Percentiles rank a stretch among this genome's conserved stretches.
These are phyloP conservation scores for Callopanchax toddi DNA, from an alignment of 2,113 vertebrate species.

Conservation along the genomic window DNA sequence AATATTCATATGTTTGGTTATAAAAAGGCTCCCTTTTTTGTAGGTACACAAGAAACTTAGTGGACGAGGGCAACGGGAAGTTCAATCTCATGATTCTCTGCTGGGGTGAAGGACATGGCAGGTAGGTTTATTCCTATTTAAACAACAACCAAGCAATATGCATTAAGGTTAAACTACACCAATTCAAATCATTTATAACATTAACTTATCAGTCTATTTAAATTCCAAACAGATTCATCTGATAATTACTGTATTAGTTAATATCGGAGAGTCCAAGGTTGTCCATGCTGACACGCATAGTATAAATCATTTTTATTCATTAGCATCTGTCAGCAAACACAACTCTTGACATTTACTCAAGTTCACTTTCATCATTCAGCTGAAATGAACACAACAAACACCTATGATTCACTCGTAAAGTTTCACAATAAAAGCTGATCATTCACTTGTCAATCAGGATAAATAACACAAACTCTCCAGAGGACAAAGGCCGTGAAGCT, in stretches of 20 bases:
- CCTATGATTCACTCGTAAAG: too few relatives aligned
- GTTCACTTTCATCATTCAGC: neutral
- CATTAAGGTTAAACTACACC: too few relatives aligned
- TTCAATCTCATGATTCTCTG: constrained; percentile 98
- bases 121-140: constrained; percentile 74
- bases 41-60: constrained; percentile 97
- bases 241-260: constrained; percentile 25
- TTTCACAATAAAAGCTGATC: neutral
- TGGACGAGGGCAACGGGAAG: constrained; percentile 94
- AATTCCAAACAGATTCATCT: neutral
- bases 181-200: too few relatives aligned
- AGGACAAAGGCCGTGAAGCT: neutral
- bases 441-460: neutral
- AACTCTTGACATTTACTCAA: neutral
- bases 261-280: constrained; percentile 43
- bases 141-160: neutral
- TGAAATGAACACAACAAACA: neutral
- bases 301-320: constrained; percentile 20
- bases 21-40: neutral
- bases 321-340: neutral
- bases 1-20: neutral
- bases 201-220: too few relatives aligned
- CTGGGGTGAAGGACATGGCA: constrained; percentile 99
- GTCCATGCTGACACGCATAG: neutral
- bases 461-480: neutral